These are phyloP conservation scores for Dufourea novaeangliae DNA, from an alignment of 1,140 invertebrate genomes.

Conservation along the genomic window DNA sequence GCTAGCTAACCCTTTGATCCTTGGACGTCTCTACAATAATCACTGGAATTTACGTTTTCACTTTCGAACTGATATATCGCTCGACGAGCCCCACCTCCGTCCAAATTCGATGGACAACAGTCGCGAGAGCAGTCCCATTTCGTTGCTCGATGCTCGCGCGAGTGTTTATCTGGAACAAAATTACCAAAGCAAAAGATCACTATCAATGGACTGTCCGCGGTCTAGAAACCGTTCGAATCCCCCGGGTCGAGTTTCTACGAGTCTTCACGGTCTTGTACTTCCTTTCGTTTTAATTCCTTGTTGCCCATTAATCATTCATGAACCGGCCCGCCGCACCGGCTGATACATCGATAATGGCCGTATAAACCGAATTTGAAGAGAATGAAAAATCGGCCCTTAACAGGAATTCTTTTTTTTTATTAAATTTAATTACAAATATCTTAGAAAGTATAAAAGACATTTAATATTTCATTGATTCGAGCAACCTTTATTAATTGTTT, in stretches of 20 bases:
- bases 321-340: not conserved
- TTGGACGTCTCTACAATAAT: not conserved
- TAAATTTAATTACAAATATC: too few species aligned
- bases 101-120: too few species aligned
- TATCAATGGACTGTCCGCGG: conserved; percentile 26
- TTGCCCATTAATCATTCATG: conserved; percentile 54
- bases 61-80: not conserved
- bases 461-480: too few species aligned
- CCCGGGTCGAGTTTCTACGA: conserved; percentile 40
- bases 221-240: conserved; percentile 35
- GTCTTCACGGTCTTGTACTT: conserved; percentile 42
- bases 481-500: too few species aligned
- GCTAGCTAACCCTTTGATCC: not conserved
- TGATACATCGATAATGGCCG: not conserved
- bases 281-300: conserved; percentile 43
- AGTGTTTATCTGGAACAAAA: conserved; percentile 25
- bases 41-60: not conserved
- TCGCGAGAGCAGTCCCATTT: too few species aligned
- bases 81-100: not conserved
- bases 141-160: not conserved
- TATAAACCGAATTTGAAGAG: too few species aligned
- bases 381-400: too few species aligned
- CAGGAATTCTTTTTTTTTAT: too few species aligned
- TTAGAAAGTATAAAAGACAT: too few species aligned
- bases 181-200: conserved; percentile 28